Base-by-base conservation (phyloP, 2,888 invertebrate genomes). In the Apamea epomidion region DNA sequence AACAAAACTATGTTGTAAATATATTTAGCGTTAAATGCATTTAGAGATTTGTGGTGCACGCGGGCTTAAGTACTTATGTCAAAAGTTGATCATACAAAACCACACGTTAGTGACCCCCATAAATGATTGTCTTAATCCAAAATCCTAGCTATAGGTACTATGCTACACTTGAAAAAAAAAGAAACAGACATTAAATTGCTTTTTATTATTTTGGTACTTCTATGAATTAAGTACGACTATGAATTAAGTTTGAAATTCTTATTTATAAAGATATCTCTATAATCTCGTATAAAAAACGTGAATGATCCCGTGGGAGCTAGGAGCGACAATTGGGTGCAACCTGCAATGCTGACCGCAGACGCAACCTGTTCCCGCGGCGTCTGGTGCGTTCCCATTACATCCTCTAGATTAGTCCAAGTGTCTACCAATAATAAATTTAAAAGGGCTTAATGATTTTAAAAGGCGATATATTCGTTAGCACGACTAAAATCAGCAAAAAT, bases 241-340 rank as follows among this genome's bases (percentile, higher is more conserved):
- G n/a, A n/a, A n/a, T n/a, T n/a, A n/a, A n/a, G n/a, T n/a, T n/a
- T n/a, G n/a, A n/a, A 48, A 37, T 12, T 67, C n/a, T 21, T 48
- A 8, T n/a, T 72, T 1, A 14, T 6, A 45, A 72, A 25, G 25
- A 12, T n/a, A 60, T n/a, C 48, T 45, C 45, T 29, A 25, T 29
- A 48, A 54, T 29, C 10, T 42, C 51, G 12, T 60, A n/a, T 42
- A 51, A 74, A 71, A 67, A 82, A 69, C 25, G 32, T 32, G 18
- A n/a, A 69, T 74, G 69, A 69, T 74, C 71, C 83, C 88, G 89
- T 89, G 88, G 88, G 88, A 89, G 79, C 78, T 70, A 76, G 74
- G 78, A 82, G 81, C 84, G 76, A 84, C 79, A 45, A 87, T 73
- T 76, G 81, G 70, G 69, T 70, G 80, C 71, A 42, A 37, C 62